Evolutionary conservation across 2,888 invertebrate genomes (phyloP).

Genomic region (Drosophila recens): DNA sequence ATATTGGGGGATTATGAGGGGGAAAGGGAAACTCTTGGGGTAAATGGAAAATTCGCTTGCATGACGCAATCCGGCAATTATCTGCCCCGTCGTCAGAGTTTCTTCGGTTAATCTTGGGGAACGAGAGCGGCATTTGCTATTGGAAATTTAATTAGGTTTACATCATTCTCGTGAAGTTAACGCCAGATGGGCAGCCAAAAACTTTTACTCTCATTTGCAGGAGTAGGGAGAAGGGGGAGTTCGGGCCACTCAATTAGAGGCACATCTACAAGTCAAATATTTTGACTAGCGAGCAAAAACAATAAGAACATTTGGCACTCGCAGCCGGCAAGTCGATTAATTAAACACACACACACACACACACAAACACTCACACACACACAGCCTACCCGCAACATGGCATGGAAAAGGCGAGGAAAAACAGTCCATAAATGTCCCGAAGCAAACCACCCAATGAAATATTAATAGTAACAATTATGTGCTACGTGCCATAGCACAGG

Average conservation of each 20-base stretch:
- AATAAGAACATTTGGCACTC: slow-evolving; percentile 73
- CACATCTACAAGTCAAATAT: slow-evolving; percentile 81
- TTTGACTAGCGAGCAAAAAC: slow-evolving; percentile 70
- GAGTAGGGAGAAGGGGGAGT: not conserved
- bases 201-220: slow-evolving; percentile 49
- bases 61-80: slow-evolving; percentile 78
- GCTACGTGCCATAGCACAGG: slow-evolving; percentile 70
- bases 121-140: slow-evolving; percentile 59
- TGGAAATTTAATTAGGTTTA: slow-evolving; percentile 82
- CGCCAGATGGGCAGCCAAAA: slow-evolving; percentile 75
- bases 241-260: slow-evolving; percentile 74
- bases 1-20: not conserved
- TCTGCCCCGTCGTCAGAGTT: slow-evolving; percentile 73
- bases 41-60: slow-evolving; percentile 52
- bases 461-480: slow-evolving; percentile 80
- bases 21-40: slow-evolving; percentile 1
- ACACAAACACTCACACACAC: not conserved
- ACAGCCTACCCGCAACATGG: not conserved
- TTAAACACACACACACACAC: slow-evolving; percentile 55
- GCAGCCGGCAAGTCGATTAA: slow-evolving; percentile 71
- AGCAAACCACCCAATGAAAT: slow-evolving; percentile 79
- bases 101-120: slow-evolving; percentile 48
- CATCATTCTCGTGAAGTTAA: slow-evolving; percentile 75
- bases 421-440: slow-evolving; percentile 68
- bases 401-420: slow-evolving; percentile 34